phyloP scores from a whole-genome alignment of 1,140 invertebrate genomes.

The Aphis craccivora region DNA sequence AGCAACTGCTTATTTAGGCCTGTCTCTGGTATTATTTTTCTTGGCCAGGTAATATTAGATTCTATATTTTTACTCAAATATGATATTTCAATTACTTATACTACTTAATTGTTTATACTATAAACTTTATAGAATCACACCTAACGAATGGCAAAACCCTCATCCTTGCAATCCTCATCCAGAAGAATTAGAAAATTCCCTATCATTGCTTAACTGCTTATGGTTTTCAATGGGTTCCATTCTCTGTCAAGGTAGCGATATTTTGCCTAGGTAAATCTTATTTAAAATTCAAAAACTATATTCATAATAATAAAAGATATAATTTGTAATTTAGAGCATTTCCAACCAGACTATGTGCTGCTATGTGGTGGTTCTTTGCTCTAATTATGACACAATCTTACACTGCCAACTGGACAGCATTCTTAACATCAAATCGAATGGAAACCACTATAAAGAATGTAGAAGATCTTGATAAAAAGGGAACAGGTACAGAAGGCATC shows the following conservation, averaged over 20 bases:
- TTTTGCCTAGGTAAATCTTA: slow-evolving; percentile 82
- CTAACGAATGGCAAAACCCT: slow-evolving; percentile 92
- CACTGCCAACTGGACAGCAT: slow-evolving; percentile 94
- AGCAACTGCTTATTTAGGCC: slow-evolving; percentile 84
- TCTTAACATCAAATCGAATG: slow-evolving; percentile 87
- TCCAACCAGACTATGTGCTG: slow-evolving; percentile 80
- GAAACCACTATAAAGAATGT: slow-evolving; percentile 84
- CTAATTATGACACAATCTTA: slow-evolving; percentile 95
- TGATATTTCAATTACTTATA: background rate
- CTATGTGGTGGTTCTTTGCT: slow-evolving; percentile 96
- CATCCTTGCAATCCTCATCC: slow-evolving; percentile 81
- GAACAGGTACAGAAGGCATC: slow-evolving; percentile 81
- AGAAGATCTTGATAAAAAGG: slow-evolving; percentile 74
- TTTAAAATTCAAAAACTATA: background rate
- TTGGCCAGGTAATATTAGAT: slow-evolving; percentile 74
- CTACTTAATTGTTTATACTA: slow-evolving; percentile 59
- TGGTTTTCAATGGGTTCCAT: slow-evolving; percentile 95
- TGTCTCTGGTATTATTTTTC: slow-evolving; percentile 85
- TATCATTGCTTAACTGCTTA: slow-evolving; percentile 90
- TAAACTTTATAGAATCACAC: slow-evolving; percentile 75
- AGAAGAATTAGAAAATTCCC: slow-evolving; percentile 86
- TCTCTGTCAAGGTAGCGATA: slow-evolving; percentile 92
- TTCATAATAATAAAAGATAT: background rate
- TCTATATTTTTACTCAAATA: background rate
- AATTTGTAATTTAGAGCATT: slow-evolving; percentile 68